Conservation (phyloP, 2,888 invertebrate species). For the Alcis repandata region DNA sequence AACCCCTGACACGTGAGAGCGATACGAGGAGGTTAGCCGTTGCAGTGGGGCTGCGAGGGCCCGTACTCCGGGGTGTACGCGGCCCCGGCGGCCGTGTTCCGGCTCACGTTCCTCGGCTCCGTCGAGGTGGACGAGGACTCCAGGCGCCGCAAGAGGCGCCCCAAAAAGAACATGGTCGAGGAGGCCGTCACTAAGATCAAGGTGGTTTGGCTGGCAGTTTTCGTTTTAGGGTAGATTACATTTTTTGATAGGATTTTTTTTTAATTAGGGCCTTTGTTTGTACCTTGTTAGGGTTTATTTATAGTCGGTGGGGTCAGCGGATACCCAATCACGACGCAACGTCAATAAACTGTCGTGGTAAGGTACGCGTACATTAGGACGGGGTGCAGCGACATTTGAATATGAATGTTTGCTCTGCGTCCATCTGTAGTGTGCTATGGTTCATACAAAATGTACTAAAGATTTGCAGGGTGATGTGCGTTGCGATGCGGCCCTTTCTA, state of each 20-base stretch:
- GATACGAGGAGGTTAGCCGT: constrained; percentile 53
- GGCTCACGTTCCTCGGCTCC: constrained; percentile 93
- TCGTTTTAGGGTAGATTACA: constrained; percentile 29
- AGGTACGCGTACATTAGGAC: too few relatives aligned
- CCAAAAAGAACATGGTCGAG: constrained; percentile 96
- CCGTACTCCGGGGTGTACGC: constrained; percentile 84
- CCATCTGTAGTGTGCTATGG: too few relatives aligned
- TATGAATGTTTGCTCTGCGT: too few relatives aligned
- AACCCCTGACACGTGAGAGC: constrained; percentile 43
- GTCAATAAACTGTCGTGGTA: background rate
- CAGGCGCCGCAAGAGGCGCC: constrained; percentile 90
- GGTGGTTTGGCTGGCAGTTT: constrained; percentile 86
- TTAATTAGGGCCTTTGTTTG: too few relatives aligned
- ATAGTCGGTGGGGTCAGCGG: background rate
- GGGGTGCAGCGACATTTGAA: too few relatives aligned
- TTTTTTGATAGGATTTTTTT: background rate
- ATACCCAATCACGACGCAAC: background rate
- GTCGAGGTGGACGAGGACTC: constrained; percentile 94
- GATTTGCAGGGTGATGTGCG: too few relatives aligned
- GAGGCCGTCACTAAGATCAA: constrained; percentile 95
- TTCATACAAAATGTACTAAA: too few relatives aligned
- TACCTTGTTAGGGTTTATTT: background rate
- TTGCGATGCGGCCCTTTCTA: too few relatives aligned
- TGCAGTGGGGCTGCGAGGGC: constrained; percentile 80
- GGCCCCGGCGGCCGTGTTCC: constrained; percentile 91